phyloP scores from a whole-genome alignment of 2,113 vertebrate genomes.

The Brachionichthys hirsutus region DNA sequence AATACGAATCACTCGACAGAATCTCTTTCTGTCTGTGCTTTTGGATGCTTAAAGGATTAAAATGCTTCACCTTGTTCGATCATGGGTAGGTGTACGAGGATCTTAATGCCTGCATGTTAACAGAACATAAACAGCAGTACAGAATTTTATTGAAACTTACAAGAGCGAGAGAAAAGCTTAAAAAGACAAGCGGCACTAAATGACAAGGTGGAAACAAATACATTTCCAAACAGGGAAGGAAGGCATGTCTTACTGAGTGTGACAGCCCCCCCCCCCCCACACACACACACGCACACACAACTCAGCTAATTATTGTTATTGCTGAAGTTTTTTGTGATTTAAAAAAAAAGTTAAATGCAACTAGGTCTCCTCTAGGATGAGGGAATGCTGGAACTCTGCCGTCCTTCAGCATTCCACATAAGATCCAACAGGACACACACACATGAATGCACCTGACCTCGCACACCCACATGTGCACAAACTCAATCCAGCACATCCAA shows the following conservation, averaged over 20 bases:
- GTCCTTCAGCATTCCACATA: conserved; percentile 38
- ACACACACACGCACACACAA: too few species aligned
- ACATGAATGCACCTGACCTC: conserved; percentile 40
- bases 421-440: conserved; percentile 33
- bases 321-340: neutral
- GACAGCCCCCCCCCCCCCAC: too few species aligned
- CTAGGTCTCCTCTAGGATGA: conserved; percentile 15
- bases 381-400: conserved; percentile 19
- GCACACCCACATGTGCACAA: conserved; percentile 44
- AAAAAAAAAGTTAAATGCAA: neutral
- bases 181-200: neutral
- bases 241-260: neutral
- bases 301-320: too few species aligned
- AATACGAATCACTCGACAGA: too few species aligned
- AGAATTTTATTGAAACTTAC: neutral
- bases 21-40: too few species aligned
- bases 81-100: too few species aligned
- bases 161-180: neutral
- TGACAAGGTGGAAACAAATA: conserved; percentile 3
- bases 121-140: neutral
- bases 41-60: too few species aligned
- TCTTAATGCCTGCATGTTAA: too few species aligned
- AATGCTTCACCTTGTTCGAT: too few species aligned
- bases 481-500: conserved; percentile 17
- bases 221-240: neutral